Evolutionary conservation across 1,140 invertebrate genomes (phyloP).

Genomic region (Drosophila tristis): DNA sequence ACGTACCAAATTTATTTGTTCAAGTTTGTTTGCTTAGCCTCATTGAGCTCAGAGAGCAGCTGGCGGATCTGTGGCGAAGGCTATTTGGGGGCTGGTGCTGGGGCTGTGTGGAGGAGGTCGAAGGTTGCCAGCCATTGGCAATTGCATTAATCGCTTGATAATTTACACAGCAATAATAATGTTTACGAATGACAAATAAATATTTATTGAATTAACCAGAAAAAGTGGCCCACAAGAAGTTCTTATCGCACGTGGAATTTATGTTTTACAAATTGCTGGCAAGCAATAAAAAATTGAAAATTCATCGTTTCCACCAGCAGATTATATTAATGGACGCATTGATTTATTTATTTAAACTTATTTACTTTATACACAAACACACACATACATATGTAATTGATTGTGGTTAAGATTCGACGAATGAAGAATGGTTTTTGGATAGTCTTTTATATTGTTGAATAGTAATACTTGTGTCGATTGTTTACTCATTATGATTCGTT

Average conservation of each 20-base stretch:
- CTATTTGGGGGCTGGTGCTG: slow-evolving; percentile 5
- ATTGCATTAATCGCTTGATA: slow-evolving; percentile 58
- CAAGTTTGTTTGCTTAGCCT: slow-evolving; percentile 57
- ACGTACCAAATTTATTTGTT: slow-evolving; percentile 75
- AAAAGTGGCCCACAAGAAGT: slow-evolving; percentile 15
- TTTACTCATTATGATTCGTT: no score
- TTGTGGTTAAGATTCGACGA: no score
- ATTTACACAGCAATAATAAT: slow-evolving; percentile 65
- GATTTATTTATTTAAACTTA: not conserved
- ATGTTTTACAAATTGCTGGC: slow-evolving; percentile 32
- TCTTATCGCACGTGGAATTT: slow-evolving; percentile 17
- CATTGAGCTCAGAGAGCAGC: slow-evolving; percentile 27
- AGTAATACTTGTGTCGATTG: no score
- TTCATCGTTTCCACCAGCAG: not conserved
- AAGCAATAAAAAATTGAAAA: not conserved
- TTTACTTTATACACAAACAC: not conserved
- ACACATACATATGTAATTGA: not conserved
- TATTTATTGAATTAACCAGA: slow-evolving; percentile 53
- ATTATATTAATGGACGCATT: not conserved
- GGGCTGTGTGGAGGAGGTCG: not conserved
- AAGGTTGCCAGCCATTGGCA: slow-evolving; percentile 7
- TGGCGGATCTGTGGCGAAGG: slow-evolving; percentile 21
- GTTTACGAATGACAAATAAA: slow-evolving; percentile 41
- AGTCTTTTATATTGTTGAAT: not conserved
- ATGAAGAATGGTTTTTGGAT: not conserved